phyloP scores from a whole-genome alignment of 2,113 vertebrate genomes.

The Anarrhichthys ocellatus region DNA sequence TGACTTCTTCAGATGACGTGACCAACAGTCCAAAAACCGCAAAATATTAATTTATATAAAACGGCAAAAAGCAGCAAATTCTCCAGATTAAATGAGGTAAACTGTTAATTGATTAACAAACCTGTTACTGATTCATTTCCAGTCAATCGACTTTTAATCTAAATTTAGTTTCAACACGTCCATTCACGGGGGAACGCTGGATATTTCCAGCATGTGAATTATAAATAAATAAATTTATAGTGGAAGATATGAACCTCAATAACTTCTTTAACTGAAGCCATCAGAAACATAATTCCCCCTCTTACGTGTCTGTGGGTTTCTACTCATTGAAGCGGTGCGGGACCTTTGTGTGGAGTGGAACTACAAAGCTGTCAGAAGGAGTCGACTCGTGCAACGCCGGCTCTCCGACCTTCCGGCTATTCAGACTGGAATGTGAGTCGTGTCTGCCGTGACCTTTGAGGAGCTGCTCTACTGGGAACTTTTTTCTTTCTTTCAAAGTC shows the following conservation, averaged over 20 bases:
- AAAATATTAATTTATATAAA: no score
- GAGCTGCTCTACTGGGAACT: conserved; percentile 31
- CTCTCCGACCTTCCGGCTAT: conserved; percentile 72
- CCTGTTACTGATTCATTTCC: background rate
- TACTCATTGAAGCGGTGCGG: background rate
- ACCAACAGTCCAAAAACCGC: no score
- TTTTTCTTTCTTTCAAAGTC: background rate
- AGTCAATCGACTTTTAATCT: background rate
- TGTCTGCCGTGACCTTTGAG: conserved; percentile 72
- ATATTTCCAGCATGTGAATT: background rate
- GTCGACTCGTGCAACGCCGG: conserved; percentile 56
- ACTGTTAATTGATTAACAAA: background rate
- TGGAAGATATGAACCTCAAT: background rate
- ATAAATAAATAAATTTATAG: background rate
- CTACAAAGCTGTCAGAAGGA: conserved; percentile 65
- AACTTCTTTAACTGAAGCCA: background rate
- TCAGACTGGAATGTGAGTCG: conserved; percentile 71
- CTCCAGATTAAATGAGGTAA: no score
- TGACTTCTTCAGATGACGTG: no score
- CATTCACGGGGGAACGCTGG: background rate
- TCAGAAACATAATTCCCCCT: background rate
- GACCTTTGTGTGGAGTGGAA: conserved; percentile 9
- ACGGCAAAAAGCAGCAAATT: no score
- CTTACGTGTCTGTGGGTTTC: conserved; percentile 1
- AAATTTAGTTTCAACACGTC: background rate